These are phyloP conservation scores for Salvelinus fontinalis DNA, from an alignment of 2,113 vertebrate genomes.

Conservation along the genomic window DNA sequence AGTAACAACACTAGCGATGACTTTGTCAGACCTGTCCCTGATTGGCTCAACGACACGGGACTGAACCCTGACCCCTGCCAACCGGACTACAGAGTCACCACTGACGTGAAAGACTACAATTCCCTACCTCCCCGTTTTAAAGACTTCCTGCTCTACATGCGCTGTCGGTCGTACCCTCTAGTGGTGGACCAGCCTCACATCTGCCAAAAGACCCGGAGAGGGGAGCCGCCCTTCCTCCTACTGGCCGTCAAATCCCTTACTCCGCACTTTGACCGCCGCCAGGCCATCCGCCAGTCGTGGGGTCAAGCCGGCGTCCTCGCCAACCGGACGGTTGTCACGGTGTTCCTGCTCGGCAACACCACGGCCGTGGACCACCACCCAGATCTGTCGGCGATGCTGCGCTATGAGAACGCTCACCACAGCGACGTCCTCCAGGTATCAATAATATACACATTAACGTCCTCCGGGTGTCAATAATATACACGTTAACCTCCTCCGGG, in stretches of 20 bases:
- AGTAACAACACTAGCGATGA: not conserved
- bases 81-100: constrained; percentile 53
- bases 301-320: constrained; percentile 64
- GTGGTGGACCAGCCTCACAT: constrained; percentile 71
- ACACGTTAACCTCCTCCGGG: no score
- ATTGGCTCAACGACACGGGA: constrained; percentile 58
- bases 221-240: constrained; percentile 75
- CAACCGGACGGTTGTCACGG: constrained; percentile 65
- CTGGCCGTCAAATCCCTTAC: constrained; percentile 84
- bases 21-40: not conserved
- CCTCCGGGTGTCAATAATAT: no score
- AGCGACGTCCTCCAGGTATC: constrained; percentile 71
- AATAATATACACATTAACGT: no score
- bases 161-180: constrained; percentile 75
- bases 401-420: constrained; percentile 71
- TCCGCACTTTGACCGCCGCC: constrained; percentile 80
- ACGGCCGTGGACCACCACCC: constrained; percentile 65
- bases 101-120: constrained; percentile 75
- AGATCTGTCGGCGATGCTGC: constrained; percentile 73
- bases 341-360: constrained; percentile 83
- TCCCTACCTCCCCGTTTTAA: constrained; percentile 74
- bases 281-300: constrained; percentile 86
- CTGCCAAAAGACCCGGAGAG: constrained; percentile 42
- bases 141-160: constrained; percentile 79
- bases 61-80: constrained; percentile 48